phyloP scores from a whole-genome alignment of 2,888 invertebrate genomes.

The Drosophila glabriapex region DNA sequence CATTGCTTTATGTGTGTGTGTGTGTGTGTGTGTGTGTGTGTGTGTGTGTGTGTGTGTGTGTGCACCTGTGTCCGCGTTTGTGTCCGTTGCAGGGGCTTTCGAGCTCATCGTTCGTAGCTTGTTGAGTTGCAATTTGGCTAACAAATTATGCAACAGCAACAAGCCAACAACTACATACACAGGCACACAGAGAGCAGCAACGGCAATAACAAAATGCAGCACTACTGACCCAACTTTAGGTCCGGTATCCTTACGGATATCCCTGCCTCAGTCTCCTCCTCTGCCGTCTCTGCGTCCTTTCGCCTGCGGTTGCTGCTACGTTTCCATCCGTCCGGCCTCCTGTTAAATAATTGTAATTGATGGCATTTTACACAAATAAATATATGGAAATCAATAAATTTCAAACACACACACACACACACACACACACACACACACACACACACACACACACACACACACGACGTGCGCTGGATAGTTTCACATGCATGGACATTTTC shows the following conservation, averaged over 20 bases:
- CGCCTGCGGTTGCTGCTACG: neutral
- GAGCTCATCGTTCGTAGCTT: constrained; percentile 60
- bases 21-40: neutral
- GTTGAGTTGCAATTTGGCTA: constrained; percentile 79
- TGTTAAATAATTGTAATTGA: constrained; percentile 81
- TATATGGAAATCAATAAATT: constrained; percentile 79
- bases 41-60: constrained; percentile 15
- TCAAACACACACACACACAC: constrained; percentile 32
- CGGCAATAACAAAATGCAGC: constrained; percentile 11
- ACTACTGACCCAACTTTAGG: constrained; percentile 70
- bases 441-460: constrained; percentile 7
- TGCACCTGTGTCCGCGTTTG: constrained; percentile 21
- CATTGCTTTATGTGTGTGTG: constrained; percentile 16
- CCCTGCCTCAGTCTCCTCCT: constrained; percentile 19
- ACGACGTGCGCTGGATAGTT: constrained; percentile 1
- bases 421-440: constrained; percentile 6
- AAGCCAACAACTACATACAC: constrained; percentile 40
- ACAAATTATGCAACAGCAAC: constrained; percentile 74
- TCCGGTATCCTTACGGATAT: constrained; percentile 13
- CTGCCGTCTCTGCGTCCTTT: neutral
- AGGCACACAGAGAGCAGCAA: constrained; percentile 18
- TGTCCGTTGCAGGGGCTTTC: constrained; percentile 35
- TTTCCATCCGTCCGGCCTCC: constrained; percentile 45
- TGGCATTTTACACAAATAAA: constrained; percentile 80
- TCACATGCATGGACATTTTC: constrained; percentile 43